These are phyloP conservation scores for Myiothlypis chrysogaster DNA, from an alignment of 2,797 vertebrate genomes.

Conservation along the genomic window DNA sequence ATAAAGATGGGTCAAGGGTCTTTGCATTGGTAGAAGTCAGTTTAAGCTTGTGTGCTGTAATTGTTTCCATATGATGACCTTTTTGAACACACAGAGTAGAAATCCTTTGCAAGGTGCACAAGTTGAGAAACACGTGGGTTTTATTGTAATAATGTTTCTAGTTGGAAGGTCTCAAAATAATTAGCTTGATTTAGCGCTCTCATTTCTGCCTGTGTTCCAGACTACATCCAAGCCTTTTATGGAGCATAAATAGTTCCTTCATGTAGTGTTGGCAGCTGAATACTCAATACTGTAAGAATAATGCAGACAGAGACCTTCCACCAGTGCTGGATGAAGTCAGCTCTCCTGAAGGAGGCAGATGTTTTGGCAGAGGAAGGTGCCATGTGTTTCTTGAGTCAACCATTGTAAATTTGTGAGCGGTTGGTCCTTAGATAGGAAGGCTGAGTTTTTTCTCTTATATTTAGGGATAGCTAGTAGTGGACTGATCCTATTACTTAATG, in stretches of 20 bases:
- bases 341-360: slow-evolving; percentile 43
- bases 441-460: not conserved
- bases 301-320: slow-evolving; percentile 27
- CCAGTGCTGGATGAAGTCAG: not conserved
- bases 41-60: slow-evolving; percentile 8
- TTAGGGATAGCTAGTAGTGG: slow-evolving; percentile 1
- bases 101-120: not conserved
- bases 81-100: not conserved
- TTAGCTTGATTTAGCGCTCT: slow-evolving; percentile 49
- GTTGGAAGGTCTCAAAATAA: slow-evolving; percentile 50
- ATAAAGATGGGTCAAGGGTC: slow-evolving; percentile 49
- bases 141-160: slow-evolving; percentile 22
- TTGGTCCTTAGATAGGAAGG: slow-evolving; percentile 9
- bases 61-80: slow-evolving; percentile 37
- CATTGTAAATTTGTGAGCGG: not conserved
- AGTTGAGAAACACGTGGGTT: slow-evolving; percentile 18
- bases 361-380: not conserved
- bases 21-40: slow-evolving; percentile 1
- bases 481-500: slow-evolving; percentile 37
- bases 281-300: not conserved
- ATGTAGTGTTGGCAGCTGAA: not conserved
- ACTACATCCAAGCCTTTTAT: not conserved
- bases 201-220: slow-evolving; percentile 8
- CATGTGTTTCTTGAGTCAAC: slow-evolving; percentile 12
- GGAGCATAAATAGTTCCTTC: slow-evolving; percentile 24